Percentiles rank a stretch among this genome's conserved stretches.
These are phyloP conservation scores for Charina bottae DNA, from an alignment of 2,113 vertebrate genomes.

Conservation along the genomic window DNA sequence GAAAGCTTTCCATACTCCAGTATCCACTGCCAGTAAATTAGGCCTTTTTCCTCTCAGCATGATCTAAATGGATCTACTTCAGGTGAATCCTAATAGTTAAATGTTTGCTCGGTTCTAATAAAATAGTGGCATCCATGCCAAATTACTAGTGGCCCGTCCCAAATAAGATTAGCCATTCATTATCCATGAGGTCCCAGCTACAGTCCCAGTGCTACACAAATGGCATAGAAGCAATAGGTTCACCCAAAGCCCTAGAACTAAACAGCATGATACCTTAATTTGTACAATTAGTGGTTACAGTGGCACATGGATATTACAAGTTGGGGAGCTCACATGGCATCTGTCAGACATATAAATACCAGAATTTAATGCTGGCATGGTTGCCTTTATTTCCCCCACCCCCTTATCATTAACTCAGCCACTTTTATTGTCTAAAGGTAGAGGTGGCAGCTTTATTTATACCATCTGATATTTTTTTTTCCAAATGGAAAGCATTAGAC, in stretches of 20 bases:
- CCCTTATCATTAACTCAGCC: constrained; percentile 12
- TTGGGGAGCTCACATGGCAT: constrained; percentile 25
- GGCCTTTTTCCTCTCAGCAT: constrained; percentile 21
- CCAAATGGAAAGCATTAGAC: constrained; percentile 22
- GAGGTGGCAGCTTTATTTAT: constrained; percentile 24
- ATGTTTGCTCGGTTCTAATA: constrained; percentile 28
- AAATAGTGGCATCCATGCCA: constrained; percentile 6
- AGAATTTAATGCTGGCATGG: constrained; percentile 10
- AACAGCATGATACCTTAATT: constrained; percentile 8
- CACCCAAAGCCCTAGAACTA: constrained; percentile 29
- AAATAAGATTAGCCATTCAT: constrained; percentile 26
- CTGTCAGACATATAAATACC: constrained; percentile 8
- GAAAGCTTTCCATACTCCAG: background rate
- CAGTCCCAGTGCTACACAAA: background rate
- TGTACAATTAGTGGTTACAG: constrained; percentile 22
- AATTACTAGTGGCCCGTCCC: background rate
- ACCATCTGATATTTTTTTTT: background rate
- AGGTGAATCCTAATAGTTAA: constrained; percentile 35
- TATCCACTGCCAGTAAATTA: constrained; percentile 1
- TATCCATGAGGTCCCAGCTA: constrained; percentile 16
- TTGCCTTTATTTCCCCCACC: constrained; percentile 14
- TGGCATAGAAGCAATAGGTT: constrained; percentile 31
- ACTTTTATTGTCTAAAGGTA: constrained; percentile 25
- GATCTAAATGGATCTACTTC: constrained; percentile 43
- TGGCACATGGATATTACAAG: constrained; percentile 30